Evolutionary conservation across 2,888 invertebrate genomes (phyloP), one percentile per base, ranked within the genome.

Genomic region (Noctua pronuba): DNA sequence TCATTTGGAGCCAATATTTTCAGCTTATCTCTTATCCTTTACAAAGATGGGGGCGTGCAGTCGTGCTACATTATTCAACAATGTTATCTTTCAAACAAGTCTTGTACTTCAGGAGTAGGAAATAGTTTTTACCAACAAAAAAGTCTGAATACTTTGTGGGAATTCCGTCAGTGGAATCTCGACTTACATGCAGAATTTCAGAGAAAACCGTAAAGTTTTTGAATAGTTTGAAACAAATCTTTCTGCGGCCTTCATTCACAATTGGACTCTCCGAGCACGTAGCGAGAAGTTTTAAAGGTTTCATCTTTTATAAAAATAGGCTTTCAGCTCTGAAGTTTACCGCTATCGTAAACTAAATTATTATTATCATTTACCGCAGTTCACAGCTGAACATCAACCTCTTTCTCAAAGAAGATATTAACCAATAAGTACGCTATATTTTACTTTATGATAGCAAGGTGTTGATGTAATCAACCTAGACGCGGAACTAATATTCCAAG

Each of bases 211-310:
- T 49, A 73, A 84, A 86, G 68, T 83, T 84, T 73, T 75, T 84
- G 84, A 78, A 83, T 83, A 83, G 84, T 84, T 84, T 46, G 74
- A 65, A 86, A 86, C 79, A 86, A 84, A 86, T 79, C 79, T 83
- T 86, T 77, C 73, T 66, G 71, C 31, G 73, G 86, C 73, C 46
- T 86, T 79, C 86, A 75, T 86, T 86, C 77, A 83, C 73, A 73
- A 73, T 75, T 73, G 79, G 16, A 67, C 44, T 78, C 49, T 66
- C 75, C 1, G 52, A 71, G 69, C 79, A 84, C 86, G 82, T 77
- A 79, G 28, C 44, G 18, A 38, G 13, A 49, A 72, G 38, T 81
- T 80, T 62, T 62, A 73, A 35, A 69, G 60, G 28, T 77, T 74
- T 72, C 65, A 75, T 58, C 73, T 77, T 76, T 65, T 49, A 69